Evolutionary conservation across 2,113 vertebrate genomes (phyloP).

Genomic region (Lepidothrix coronata): DNA sequence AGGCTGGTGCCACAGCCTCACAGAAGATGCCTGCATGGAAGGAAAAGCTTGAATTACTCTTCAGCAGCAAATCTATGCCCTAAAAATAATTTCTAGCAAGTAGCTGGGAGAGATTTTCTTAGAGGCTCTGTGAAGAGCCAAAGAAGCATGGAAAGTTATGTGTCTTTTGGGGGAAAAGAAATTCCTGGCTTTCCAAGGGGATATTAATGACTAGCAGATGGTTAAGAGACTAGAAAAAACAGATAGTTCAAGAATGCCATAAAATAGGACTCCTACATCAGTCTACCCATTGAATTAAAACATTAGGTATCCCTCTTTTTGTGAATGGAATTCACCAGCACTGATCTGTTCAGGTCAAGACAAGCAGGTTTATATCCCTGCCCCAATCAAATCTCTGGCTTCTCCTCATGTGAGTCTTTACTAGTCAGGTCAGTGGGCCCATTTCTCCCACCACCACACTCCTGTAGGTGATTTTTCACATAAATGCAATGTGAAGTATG

Average conservation of each 20-base stretch:
- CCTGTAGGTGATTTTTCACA: background rate
- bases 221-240: background rate
- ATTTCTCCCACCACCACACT: background rate
- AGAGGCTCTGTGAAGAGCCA: background rate
- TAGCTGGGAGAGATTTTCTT: conserved; percentile 18
- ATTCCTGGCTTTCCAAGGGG: background rate
- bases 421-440: background rate
- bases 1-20: rapidly evolving
- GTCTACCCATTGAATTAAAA: background rate
- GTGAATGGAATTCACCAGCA: background rate
- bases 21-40: background rate
- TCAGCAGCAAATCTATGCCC: background rate
- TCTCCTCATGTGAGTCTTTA: background rate
- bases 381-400: background rate
- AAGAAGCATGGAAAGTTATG: background rate
- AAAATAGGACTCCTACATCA: background rate
- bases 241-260: background rate
- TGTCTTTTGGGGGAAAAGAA: background rate
- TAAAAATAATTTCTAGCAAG: conserved; percentile 9
- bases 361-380: background rate
- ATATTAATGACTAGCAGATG: conserved; percentile 43
- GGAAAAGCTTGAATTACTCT: background rate
- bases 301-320: background rate
- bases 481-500: background rate
- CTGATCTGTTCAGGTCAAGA: background rate